phyloP scores from a whole-genome alignment of 2,113 vertebrate species.

The Microcebus tavaratra region DNA sequence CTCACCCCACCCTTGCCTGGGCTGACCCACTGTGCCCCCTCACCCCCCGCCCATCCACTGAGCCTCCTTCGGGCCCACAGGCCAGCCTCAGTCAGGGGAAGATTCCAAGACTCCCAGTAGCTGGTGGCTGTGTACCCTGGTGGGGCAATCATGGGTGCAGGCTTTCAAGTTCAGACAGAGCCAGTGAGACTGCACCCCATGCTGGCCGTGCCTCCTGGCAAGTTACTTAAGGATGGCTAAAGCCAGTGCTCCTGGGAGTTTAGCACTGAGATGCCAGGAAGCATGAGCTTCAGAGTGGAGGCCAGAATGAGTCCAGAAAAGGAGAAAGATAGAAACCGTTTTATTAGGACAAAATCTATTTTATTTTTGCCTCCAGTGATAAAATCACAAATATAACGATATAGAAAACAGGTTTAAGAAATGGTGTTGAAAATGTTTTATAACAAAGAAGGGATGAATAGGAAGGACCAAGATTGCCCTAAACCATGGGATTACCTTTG shows the following conservation, averaged over 20 bases:
- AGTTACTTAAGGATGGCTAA: neutral
- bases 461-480: neutral
- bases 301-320: neutral
- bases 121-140: neutral
- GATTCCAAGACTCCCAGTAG: neutral
- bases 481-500: neutral
- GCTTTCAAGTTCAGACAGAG: neutral
- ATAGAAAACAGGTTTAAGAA: neutral
- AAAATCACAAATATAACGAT: neutral
- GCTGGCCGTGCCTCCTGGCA: no score
- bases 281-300: neutral
- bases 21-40: neutral
- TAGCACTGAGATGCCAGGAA: neutral
- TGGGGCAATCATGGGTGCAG: no score
- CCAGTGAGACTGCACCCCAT: accelerated
- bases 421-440: neutral
- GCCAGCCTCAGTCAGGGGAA: neutral
- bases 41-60: neutral
- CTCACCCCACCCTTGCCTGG: neutral
- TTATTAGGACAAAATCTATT: neutral
- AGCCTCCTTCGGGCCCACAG: neutral
- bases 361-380: neutral
- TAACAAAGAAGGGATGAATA: neutral
- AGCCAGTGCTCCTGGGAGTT: no score
- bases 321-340: neutral